Evolutionary conservation across 1,140 invertebrate genomes (phyloP).

Genomic region (Teleopsis dalmanni): DNA sequence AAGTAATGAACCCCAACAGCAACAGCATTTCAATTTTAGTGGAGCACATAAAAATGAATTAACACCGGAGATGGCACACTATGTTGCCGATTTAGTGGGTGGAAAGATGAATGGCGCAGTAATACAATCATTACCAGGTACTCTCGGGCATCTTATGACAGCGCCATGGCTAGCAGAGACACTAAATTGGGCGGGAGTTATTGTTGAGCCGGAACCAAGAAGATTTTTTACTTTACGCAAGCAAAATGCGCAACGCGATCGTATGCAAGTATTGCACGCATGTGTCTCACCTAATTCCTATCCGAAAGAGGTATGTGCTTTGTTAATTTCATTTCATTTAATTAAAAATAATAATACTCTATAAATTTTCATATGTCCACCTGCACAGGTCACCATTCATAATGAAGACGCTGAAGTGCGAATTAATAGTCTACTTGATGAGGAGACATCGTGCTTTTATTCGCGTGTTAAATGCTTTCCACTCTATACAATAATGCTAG

Average conservation of each 20-base stretch:
- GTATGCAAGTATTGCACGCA: constrained; percentile 58
- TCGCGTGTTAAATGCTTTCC: constrained; percentile 76
- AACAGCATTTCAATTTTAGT: constrained; percentile 32
- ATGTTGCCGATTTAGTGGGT: constrained; percentile 43
- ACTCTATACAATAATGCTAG: constrained; percentile 68
- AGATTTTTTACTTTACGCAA: constrained; percentile 59
- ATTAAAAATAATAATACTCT: background rate
- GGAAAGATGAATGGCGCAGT: constrained; percentile 48
- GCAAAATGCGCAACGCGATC: constrained; percentile 47
- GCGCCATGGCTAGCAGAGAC: constrained; percentile 57
- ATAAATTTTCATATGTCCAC: constrained; percentile 1
- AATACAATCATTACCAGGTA: constrained; percentile 50
- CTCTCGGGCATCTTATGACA: constrained; percentile 40
- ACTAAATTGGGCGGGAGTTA: constrained; percentile 65
- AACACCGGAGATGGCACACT: constrained; percentile 39
- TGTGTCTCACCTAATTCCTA: constrained; percentile 65
- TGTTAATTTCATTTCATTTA: background rate
- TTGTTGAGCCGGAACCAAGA: constrained; percentile 65
- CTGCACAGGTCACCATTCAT: constrained; percentile 54
- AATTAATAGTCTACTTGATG: constrained; percentile 51
- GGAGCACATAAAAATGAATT: constrained; percentile 43
- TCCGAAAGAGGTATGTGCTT: constrained; percentile 59
- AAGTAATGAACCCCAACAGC: constrained; percentile 10
- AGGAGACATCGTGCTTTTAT: constrained; percentile 44
- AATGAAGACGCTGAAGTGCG: constrained; percentile 52